Evolutionary conservation across 1,140 invertebrate species (phyloP).

Genomic region (Daktulosphaira vitifoliae): DNA sequence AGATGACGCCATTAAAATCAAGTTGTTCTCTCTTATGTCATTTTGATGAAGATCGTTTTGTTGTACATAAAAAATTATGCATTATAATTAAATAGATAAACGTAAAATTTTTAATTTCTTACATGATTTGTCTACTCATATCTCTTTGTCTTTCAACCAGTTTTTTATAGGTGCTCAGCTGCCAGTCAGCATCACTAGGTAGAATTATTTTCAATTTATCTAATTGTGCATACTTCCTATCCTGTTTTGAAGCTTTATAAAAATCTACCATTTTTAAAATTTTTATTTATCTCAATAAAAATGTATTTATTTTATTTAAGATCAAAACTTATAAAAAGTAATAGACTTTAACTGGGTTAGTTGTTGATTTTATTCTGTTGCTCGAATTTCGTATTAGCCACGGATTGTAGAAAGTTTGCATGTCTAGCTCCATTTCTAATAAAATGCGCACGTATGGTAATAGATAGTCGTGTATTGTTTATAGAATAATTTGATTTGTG

Average conservation of each 20-base stretch:
- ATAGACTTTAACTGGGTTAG: too few relatives aligned
- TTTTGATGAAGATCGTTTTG: too few relatives aligned
- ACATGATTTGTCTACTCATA: slow-evolving; percentile 8
- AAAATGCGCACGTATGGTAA: slow-evolving; percentile 14
- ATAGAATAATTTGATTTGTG: slow-evolving; percentile 31
- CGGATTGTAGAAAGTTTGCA: not conserved
- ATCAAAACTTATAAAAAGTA: too few relatives aligned
- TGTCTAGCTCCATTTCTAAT: slow-evolving; percentile 27
- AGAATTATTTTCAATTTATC: slow-evolving; percentile 26
- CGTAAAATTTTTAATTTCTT: too few relatives aligned
- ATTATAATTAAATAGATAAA: too few relatives aligned
- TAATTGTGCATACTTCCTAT: slow-evolving; percentile 1
- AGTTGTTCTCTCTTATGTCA: too few relatives aligned
- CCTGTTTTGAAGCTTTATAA: not conserved
- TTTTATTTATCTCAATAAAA: too few relatives aligned
- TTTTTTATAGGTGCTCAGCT: slow-evolving; percentile 24
- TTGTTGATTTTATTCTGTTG: too few relatives aligned
- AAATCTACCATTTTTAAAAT: not conserved
- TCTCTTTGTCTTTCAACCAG: slow-evolving; percentile 23
- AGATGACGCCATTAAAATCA: too few relatives aligned
- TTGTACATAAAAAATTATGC: too few relatives aligned
- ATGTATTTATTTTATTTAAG: too few relatives aligned
- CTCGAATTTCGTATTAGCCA: not conserved
- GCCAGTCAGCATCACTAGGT: slow-evolving; percentile 26
- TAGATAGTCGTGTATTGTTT: slow-evolving; percentile 27